Conservation (phyloP, 2,888 invertebrate genomes). For the Calephelis perditalis region DNA sequence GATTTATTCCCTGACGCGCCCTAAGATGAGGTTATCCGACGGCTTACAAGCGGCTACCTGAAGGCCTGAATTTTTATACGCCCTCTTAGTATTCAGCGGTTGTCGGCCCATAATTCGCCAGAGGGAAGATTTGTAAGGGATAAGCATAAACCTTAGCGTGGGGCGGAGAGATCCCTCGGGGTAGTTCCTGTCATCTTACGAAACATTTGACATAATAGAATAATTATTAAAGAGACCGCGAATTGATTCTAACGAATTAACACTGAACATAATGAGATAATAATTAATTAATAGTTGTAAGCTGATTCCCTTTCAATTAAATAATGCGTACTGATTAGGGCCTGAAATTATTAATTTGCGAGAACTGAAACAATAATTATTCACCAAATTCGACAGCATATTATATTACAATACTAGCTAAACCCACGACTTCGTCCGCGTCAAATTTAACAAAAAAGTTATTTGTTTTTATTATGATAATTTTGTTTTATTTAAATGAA, state of each 20-base stretch:
- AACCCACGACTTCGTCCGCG: too few species aligned
- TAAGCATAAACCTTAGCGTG: constrained; percentile 42
- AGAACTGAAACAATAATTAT: too few species aligned
- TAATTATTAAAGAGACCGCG: constrained; percentile 28
- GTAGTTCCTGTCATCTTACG: constrained; percentile 45
- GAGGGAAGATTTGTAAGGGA: constrained; percentile 57
- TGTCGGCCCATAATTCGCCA: constrained; percentile 63
- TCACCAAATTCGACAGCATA: too few species aligned
- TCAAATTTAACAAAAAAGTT: too few species aligned
- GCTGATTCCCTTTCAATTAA: neutral
- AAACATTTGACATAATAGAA: constrained; percentile 41
- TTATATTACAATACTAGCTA: too few species aligned
- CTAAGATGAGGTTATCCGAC: constrained; percentile 49
- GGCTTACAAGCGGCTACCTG: constrained; percentile 65
- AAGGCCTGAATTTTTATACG: constrained; percentile 64
- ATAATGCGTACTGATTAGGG: neutral
- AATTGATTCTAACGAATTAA: constrained; percentile 22
- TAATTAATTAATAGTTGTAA: constrained; percentile 14
- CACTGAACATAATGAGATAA: constrained; percentile 9
- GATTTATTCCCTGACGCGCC: constrained; percentile 51
- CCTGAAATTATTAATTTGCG: neutral
- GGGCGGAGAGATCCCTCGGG: constrained; percentile 39
- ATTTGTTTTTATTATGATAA: too few species aligned
- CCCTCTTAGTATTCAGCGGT: constrained; percentile 64
- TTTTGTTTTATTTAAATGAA: too few species aligned